Evolutionary conservation across 2,797 vertebrate genomes (phyloP), one percentile per base, ranked within the genome.

Genomic region (Tragelaphus eurycerus): DNA sequence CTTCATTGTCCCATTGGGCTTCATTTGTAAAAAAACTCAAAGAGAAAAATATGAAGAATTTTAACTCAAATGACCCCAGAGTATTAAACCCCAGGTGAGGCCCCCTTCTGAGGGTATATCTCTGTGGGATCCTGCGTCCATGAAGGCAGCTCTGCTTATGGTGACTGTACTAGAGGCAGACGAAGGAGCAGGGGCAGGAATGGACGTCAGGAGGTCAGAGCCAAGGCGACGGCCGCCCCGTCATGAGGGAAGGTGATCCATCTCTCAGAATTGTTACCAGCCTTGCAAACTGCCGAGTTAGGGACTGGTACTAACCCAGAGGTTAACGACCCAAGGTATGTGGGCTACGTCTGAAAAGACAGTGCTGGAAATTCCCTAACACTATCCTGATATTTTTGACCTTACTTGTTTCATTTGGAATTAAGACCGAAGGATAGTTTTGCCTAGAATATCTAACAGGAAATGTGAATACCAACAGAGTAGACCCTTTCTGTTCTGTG

Each of bases 91-190:
- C 12, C 23, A 38, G 2, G 4, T 0, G 0, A 27, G 46, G 19
- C 13, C 81, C 67, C 16, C 74, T 46, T 50, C 8, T 1, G 6
- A 86, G n/a, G 38, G 19, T 25, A 16, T 0, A 0, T 1, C 19
- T 27, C 8, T 43, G 27, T 21, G 23, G 11, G 14, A 11, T 4
- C 1, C 1, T 2, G 0, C 0, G 5, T 9, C 12, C 4, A 1
- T 2, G 43, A 27, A 48, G 50, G 13, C 81, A 5, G 34, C n/a
- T 15, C 55, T 81, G 81, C 31, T 34, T 14, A 0, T 4, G 27
- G 55, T 46, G 29, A 17, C 23, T 5, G 1, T 0, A 6, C 14
- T 0, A 5, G 29, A 43, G 34, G 16, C 34, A 15, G 86, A 17
- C 29, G 16, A 52, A 8, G 38, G 76, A 27, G 43, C 25, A 34